A percentile compares a stretch with the other conserved stretches of the same genome.
These are phyloP conservation scores for Anabas testudineus DNA, from an alignment of 2,797 vertebrate genomes.

Conservation along the genomic window DNA sequence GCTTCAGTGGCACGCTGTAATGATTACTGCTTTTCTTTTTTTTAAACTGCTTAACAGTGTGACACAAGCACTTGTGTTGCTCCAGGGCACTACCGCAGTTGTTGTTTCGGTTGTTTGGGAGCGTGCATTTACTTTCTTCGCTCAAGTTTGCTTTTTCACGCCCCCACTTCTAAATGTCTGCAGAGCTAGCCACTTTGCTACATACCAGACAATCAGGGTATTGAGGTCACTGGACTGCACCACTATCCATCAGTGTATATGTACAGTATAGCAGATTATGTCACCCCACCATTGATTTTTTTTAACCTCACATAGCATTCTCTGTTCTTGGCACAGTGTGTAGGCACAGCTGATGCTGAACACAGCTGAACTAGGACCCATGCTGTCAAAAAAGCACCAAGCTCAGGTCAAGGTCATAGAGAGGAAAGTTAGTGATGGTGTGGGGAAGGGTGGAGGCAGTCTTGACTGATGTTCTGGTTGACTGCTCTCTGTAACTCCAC, in stretches of 20 bases:
- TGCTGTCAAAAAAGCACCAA: conserved; percentile 70
- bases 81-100: conserved; percentile 46
- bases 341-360: conserved; percentile 67
- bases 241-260: conserved; percentile 16
- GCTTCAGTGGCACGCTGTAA: conserved; percentile 41
- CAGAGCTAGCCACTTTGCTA: conserved; percentile 19
- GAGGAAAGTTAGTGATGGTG: conserved; percentile 65
- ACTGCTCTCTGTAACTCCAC: conserved; percentile 49
- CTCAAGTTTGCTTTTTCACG: conserved; percentile 30
- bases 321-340: conserved; percentile 59
- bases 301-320: conserved; percentile 27
- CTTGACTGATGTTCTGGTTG: conserved; percentile 73
- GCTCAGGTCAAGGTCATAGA: conserved; percentile 74
- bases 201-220: conserved; percentile 17
- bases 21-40: conserved; percentile 39
- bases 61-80: conserved; percentile 50
- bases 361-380: conserved; percentile 71
- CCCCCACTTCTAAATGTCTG: conserved; percentile 16
- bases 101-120: conserved; percentile 47
- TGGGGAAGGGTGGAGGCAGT: conserved; percentile 57
- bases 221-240: conserved; percentile 39
- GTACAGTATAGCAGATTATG: conserved; percentile 26
- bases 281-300: conserved; percentile 48
- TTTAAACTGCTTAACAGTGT: conserved; percentile 45
- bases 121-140: conserved; percentile 40